Evolutionary conservation across 2,888 invertebrate species (phyloP), one percentile per base, ranked within the genome.

Genomic region (Pollenia labialis): DNA sequence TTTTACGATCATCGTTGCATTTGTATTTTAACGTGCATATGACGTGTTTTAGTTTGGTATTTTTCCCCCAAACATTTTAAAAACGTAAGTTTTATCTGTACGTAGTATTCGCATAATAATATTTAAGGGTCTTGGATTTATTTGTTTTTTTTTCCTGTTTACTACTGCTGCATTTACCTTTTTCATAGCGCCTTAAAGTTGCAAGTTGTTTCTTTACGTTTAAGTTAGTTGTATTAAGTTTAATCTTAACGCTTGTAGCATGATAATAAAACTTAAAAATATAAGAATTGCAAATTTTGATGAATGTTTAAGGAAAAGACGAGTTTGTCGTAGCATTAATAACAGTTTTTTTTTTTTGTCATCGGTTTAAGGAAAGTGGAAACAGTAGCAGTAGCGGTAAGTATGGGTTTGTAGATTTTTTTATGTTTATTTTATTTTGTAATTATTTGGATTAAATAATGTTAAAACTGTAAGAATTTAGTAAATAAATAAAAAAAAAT

Each of bases 1-100:
- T 87, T 86, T 87, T 87, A 87, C 74, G 87, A 84, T 77, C 87
- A 66, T 62, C 68, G 50, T 81, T 87, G 85, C 72, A 76, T 85
- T 85, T 66, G 71, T 77, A 50, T 77, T 82, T 82, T 76, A 62
- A 82, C 82, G 76, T 69, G 76, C 68, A 82, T 54, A 71, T 82
- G 82, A 76, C 82, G 82, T 76, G 82, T 76, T 76, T 74, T 56
- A 72, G 58, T 44, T 60, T 58, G 52, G 10, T 68, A 40, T 46
- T 14, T 32, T n/a, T 6, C 48, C 32, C 18, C 32, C 56, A 80
- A 60, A 56, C 9, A 9, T n/a, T 58, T 46, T 32, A 12, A 10
- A 62, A 79, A 66, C 8, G 32, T 50, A 69, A 62, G 69, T 69
- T 76, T 32, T 82, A 82, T 76, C 81, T 81, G 40, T 82, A 40